phyloP scores from a whole-genome alignment of 2,113 vertebrate species.

The Tragulus kanchil region DNA sequence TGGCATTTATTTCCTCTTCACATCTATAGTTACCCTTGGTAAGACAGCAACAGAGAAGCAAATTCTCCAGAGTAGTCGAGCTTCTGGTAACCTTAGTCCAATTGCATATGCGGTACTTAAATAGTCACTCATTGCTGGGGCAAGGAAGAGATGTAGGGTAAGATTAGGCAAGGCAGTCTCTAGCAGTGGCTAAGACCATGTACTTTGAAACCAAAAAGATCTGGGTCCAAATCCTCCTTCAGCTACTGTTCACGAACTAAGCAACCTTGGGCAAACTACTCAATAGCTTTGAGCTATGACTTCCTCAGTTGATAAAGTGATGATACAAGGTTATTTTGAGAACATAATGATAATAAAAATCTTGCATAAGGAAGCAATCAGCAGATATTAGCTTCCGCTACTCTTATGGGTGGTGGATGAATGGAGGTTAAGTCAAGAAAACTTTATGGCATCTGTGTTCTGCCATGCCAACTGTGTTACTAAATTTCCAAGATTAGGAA shows the following conservation, averaged over 20 bases:
- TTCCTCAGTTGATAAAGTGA: not conserved
- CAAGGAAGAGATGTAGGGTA: not conserved
- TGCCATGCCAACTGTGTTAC: slow-evolving; percentile 16
- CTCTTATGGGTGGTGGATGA: not conserved
- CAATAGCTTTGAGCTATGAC: not conserved
- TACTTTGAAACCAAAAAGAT: not conserved
- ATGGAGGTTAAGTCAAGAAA: not conserved
- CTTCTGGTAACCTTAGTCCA: not conserved
- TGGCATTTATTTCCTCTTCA: not conserved
- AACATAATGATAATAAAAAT: slow-evolving; percentile 35
- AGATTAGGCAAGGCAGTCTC: not conserved
- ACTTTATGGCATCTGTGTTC: not conserved
- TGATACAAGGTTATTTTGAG: not conserved
- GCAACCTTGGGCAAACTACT: not conserved
- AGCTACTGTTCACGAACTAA: not conserved
- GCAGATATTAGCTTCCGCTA: not conserved
- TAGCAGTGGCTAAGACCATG: not conserved
- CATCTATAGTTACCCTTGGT: not conserved
- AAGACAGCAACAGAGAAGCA: not conserved
- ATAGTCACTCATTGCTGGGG: not conserved
- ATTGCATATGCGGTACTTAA: not conserved
- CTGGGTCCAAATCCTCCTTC: not conserved
- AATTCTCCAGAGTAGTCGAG: not conserved
- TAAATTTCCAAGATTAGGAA: slow-evolving; percentile 29
- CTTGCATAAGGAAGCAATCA: not conserved